Base-by-base conservation (phyloP, 2,888 invertebrate genomes). In the Pterostichus niger region DNA sequence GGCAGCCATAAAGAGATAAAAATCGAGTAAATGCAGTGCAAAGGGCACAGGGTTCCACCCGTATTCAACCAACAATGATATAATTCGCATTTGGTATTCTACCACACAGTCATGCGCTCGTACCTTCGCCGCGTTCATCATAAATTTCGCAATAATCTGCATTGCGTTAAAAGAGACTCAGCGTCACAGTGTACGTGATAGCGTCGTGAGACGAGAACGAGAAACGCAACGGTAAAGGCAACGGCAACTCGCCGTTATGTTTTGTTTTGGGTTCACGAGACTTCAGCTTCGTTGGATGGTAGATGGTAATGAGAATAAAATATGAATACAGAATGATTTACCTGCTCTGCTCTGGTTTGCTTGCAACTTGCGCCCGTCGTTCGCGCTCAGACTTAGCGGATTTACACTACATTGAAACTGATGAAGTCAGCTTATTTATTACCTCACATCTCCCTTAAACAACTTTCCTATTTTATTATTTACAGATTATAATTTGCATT, bases 111-210 rank as follows among this genome's bases (percentile, higher is more conserved):
- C 49, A 46, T 61, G 40, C 73, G 17, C n/a, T 17, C 77, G 56
- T 79, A 76, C 82, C 82, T 82, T 82, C 82, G 61, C 46, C 75
- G 75, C 76, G 49, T 75, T 75, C 76, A 68, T 76, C 82, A 82
- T 82, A 82, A 82, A 82, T 82, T 82, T 82, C 82, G 71, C 82
- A 82, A 82, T 82, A 82, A 82, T 82, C 82, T 82, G 82, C 82
- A 82, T 82, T 75, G 82, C 82, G 82, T 82, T 82, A 75, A 82
- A 61, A 82, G 82, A 82, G 81, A 81, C 40, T 40, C 71, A 73
- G 81, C 81, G 73, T 56, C 79, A 64, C 78, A 6, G 17, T 13
- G 77, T 54, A 52, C 40, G 52, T 77, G 56, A 40, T 54, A 54
- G 56, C 77, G 77, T 40, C 77, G 56, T 56, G 52, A 33, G 56